Conservation (phyloP, 2,113 vertebrate genomes). For the Lophotis ruficrista region DNA sequence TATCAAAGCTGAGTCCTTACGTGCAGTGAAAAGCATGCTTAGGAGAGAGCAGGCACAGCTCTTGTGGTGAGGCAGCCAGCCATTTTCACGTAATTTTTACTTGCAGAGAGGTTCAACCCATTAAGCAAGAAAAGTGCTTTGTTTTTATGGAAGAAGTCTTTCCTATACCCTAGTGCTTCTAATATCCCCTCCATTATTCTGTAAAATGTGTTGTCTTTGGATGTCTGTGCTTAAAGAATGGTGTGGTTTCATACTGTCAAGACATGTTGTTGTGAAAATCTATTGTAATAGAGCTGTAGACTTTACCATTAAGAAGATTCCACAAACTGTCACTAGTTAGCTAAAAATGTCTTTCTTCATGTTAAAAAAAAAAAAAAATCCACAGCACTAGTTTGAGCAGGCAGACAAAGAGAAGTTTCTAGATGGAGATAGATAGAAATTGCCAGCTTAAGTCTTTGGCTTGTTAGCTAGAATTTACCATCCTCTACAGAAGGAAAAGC, state of each 20-base stretch:
- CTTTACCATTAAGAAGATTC: not conserved
- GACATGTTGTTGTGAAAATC: not conserved
- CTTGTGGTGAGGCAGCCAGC: not conserved
- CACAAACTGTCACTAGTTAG: not conserved
- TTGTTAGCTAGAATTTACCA: not conserved
- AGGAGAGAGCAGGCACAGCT: not conserved
- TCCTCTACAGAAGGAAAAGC: not conserved
- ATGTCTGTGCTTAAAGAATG: not conserved
- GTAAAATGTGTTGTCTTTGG: not conserved
- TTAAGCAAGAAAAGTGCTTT: not conserved
- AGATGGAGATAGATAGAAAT: not conserved
- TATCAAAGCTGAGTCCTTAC: not conserved
- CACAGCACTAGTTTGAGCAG: not conserved
- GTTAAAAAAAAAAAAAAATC: not conserved
- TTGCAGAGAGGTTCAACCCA: not conserved
- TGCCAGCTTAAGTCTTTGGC: not conserved
- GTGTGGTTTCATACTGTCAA: not conserved
- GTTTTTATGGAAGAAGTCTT: not conserved
- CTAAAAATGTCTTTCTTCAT: not conserved
- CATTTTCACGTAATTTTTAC: not conserved
- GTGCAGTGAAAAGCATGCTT: not conserved
- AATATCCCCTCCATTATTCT: not conserved
- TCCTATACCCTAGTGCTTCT: not conserved
- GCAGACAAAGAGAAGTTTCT: conserved; percentile 1
- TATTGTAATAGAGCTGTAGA: not conserved